Percentiles rank a stretch among this genome's conserved stretches.
phyloP scores from a whole-genome alignment of 2,797 vertebrate genomes.

The Echiichthys vipera region DNA sequence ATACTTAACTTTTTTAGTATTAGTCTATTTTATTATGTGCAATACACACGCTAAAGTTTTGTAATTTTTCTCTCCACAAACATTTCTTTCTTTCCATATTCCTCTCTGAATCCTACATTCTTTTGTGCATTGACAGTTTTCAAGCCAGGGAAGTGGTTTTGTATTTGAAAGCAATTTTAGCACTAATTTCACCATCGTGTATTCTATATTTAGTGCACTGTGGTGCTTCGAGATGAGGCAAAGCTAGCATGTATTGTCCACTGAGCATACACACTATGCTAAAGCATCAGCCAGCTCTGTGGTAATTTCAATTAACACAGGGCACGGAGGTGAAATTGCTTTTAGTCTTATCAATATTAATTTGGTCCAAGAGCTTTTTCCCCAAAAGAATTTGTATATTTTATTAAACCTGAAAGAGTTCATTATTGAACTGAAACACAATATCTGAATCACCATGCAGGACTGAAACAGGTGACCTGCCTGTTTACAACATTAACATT shows the following conservation, averaged over 20 bases:
- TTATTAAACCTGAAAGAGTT: constrained; percentile 14
- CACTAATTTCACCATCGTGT: constrained; percentile 2
- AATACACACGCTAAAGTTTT: not conserved
- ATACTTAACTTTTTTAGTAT: not conserved
- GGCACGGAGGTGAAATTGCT: constrained; percentile 26
- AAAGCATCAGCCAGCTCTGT: constrained; percentile 12
- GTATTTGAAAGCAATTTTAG: constrained; percentile 36
- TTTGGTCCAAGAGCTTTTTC: constrained; percentile 30
- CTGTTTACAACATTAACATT: constrained; percentile 12
- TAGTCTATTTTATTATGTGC: not conserved
- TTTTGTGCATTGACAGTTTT: constrained; percentile 46
- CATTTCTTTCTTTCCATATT: not conserved
- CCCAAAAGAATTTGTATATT: constrained; percentile 15
- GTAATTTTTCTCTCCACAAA: constrained; percentile 1
- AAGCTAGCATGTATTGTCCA: constrained; percentile 13
- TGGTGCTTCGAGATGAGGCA: constrained; percentile 16
- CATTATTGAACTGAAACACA: constrained; percentile 21
- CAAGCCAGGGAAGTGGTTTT: constrained; percentile 28
- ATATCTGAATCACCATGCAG: constrained; percentile 18
- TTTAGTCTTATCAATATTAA: constrained; percentile 35
- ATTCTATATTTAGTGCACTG: constrained; percentile 38
- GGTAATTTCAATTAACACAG: constrained; percentile 35
- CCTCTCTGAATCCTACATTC: constrained; percentile 6
- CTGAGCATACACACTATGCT: not conserved
- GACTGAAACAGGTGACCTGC: constrained; percentile 12